phyloP scores from a whole-genome alignment of 2,888 invertebrate species.

The Imbricaverruca yamaguchii region DNA sequence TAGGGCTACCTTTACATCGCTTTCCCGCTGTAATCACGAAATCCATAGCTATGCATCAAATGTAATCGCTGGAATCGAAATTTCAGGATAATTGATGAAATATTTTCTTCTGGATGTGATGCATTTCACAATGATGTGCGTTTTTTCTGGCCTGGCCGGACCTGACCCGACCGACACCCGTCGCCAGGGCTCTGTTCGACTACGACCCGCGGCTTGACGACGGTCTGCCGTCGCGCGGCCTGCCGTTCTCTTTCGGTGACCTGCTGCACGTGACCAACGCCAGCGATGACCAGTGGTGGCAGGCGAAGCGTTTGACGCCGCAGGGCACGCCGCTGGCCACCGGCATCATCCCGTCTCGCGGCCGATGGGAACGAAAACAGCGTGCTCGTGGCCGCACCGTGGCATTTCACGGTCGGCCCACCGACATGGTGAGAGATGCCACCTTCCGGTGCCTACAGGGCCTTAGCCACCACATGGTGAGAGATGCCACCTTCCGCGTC shows the following conservation, averaged over 20 bases:
- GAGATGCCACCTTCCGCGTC: slow-evolving; percentile 33
- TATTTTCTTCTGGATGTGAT: too few species aligned
- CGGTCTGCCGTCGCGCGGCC: slow-evolving; percentile 87
- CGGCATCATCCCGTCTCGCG: slow-evolving; percentile 93
- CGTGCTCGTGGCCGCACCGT: slow-evolving; percentile 93
- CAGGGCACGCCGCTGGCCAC: slow-evolving; percentile 66
- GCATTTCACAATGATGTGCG: too few species aligned
- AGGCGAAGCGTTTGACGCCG: slow-evolving; percentile 63
- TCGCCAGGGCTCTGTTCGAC: slow-evolving; percentile 85
- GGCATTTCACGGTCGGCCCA: slow-evolving; percentile 77
- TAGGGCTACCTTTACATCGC: too few species aligned
- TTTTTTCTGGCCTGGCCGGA: too few species aligned
- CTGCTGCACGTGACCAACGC: slow-evolving; percentile 98
- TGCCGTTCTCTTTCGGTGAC: slow-evolving; percentile 95
- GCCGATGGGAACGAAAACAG: slow-evolving; percentile 93
- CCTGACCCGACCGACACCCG: neutral
- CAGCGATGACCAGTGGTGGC: slow-evolving; percentile 99
- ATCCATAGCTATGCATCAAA: too few species aligned
- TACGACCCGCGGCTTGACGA: slow-evolving; percentile 97
- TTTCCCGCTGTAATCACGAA: too few species aligned
- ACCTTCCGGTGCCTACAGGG: too few species aligned
- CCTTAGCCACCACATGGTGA: slow-evolving; percentile 63
- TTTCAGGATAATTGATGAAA: too few species aligned
- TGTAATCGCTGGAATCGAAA: too few species aligned
- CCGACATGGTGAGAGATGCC: slow-evolving; percentile 57